Percentiles rank a stretch among this genome's conserved stretches.
Evolutionary conservation across 2,113 vertebrate species (phyloP).

Genomic region (Manacus vitellinus): DNA sequence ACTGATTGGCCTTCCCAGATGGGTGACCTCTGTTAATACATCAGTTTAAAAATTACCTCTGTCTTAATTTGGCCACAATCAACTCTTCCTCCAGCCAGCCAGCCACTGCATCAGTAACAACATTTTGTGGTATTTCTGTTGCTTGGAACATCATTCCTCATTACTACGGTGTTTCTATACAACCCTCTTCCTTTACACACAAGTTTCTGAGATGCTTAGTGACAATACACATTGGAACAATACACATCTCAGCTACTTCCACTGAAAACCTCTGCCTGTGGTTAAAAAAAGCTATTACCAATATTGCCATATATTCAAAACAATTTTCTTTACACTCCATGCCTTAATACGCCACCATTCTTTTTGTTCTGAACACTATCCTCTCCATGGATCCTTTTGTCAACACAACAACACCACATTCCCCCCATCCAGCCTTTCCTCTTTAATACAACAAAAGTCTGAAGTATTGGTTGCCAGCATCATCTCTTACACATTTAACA

Average conservation of each 20-base stretch:
- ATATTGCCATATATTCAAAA: background rate
- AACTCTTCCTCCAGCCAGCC: background rate
- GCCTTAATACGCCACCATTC: background rate
- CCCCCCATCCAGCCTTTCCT: background rate
- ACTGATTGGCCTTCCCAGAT: fast-evolving
- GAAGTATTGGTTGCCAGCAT: background rate
- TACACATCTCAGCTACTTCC: background rate
- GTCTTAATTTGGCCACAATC: background rate
- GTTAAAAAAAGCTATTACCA: background rate
- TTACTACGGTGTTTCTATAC: background rate
- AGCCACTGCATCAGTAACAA: background rate
- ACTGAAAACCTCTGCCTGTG: background rate
- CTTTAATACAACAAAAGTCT: fast-evolving
- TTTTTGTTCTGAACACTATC: background rate
- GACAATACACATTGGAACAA: background rate
- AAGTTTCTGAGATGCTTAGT: background rate
- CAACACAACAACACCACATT: background rate
- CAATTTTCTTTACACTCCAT: background rate
- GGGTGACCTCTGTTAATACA: background rate
- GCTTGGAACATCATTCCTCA: background rate
- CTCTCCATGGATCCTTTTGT: background rate
- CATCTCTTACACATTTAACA: background rate
- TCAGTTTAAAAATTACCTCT: background rate
- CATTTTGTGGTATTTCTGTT: background rate
- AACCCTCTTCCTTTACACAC: background rate